Percentiles rank a stretch among this genome's conserved stretches.
Conservation (phyloP, 2,113 vertebrate genomes). For the Lophochroa leadbeateri region DNA sequence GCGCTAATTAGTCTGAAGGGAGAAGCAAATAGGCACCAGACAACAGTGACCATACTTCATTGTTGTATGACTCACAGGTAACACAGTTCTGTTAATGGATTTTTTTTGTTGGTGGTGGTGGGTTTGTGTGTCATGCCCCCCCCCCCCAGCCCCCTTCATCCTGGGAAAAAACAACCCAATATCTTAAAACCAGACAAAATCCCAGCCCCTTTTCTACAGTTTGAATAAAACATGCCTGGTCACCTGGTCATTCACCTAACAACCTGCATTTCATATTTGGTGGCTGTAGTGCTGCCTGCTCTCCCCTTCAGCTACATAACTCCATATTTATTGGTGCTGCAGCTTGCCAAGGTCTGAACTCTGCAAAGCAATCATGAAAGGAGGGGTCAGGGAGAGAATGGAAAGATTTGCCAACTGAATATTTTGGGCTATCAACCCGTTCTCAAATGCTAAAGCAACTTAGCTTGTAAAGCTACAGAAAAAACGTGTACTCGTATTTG, state of each 20-base stretch:
- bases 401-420: background rate
- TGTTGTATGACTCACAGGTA: background rate
- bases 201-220: background rate
- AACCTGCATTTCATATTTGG: background rate
- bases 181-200: background rate
- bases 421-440: background rate
- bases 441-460: background rate
- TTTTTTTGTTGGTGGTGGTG: background rate
- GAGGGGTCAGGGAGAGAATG: background rate
- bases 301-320: background rate
- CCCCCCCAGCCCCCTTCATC: background rate
- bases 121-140: background rate
- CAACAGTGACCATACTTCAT: background rate
- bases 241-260: background rate
- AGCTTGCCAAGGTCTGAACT: background rate
- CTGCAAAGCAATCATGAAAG: background rate
- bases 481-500: fast-evolving
- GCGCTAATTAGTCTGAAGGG: background rate
- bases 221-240: background rate
- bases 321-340: background rate
- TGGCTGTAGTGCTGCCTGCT: background rate
- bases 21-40: background rate
- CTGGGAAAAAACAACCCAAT: background rate
- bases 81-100: background rate
- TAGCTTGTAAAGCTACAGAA: background rate